Conservation (phyloP, 2,888 invertebrate species). For the Coelinius sp. region DNA sequence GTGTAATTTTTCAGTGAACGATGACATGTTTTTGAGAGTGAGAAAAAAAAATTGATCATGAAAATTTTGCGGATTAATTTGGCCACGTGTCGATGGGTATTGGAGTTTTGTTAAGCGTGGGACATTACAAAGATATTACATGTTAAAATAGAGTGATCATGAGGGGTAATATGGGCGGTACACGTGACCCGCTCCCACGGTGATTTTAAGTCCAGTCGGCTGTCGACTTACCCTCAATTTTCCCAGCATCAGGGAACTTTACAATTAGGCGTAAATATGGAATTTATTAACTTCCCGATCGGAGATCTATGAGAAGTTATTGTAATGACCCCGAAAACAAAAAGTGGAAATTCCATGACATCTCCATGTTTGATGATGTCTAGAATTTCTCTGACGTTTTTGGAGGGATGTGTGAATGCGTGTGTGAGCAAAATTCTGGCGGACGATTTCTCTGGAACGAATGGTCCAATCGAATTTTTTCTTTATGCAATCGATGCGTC, state of each 20-base stretch:
- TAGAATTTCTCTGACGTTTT: too few relatives aligned
- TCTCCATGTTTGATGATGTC: too few relatives aligned
- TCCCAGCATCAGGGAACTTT: constrained; percentile 16
- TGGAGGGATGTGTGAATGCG: too few relatives aligned
- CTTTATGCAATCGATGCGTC: too few relatives aligned
- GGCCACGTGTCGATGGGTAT: background rate
- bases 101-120: background rate
- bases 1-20: background rate
- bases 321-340: too few relatives aligned
- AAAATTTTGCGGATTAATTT: background rate
- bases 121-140: constrained; percentile 20
- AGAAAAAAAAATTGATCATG: background rate
- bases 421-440: too few relatives aligned
- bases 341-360: too few relatives aligned
- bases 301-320: too few relatives aligned
- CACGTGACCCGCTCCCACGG: constrained; percentile 9
- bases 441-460: too few relatives aligned
- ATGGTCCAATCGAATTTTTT: too few relatives aligned
- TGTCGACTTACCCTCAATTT: constrained; percentile 6
- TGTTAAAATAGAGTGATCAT: background rate
- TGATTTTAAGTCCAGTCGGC: constrained; percentile 6
- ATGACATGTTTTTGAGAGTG: background rate
- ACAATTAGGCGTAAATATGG: background rate
- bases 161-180: constrained; percentile 12
- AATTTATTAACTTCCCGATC: too few relatives aligned